Base-by-base conservation (phyloP, 2,113 vertebrate genomes). In the Petromus typicus region DNA sequence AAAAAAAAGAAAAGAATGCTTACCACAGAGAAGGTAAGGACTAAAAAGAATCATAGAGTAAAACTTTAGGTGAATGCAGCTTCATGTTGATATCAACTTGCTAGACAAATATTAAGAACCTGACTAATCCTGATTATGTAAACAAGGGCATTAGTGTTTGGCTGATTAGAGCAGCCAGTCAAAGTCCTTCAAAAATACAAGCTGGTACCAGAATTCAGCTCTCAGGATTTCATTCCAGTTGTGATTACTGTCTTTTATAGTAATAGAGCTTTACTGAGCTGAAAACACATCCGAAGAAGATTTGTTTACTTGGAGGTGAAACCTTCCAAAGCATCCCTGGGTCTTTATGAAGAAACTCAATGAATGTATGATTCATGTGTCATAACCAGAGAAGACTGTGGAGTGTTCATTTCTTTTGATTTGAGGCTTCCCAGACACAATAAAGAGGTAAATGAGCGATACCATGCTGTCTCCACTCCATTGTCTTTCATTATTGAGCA, bases 401-500 rank as follows among this genome's bases (percentile, higher is more conserved):
- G 63, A 54, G 14, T 80, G 79, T 67, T 97, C 48, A 86, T 96
- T 91, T 93, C 57, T 80, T 66, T 90, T 84, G 34, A 75, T 89
- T 73, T 51, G 32, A 75, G 27, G 64, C 61, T 87, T 93, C 63
- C 20, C 59, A 56, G 84, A 93, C 57, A 71, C 0, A 5, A 91
- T 86, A n/a, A 86, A 9, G 25, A 89, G 51, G 86, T 59, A 92
- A 94, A 94, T 96, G 96, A 96, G 86, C 79, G 97, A 75, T 95
- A 79, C 1, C 2, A 45, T 93, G 90, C 43, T 95, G 78, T 90
- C 90, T 89, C 90, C 91, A 97, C 91, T 89, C 94, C 91, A 96
- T 91, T 97, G 94, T 90, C 82, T 97, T 91, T 90, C 94, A 94
- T 96, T 96, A 97, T 30, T 69, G 57, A 95, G 69, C 56, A 89